Percentiles rank a stretch among this genome's conserved stretches.
Conservation (phyloP, 2,113 vertebrate genomes). For the Vulpes vulpes region DNA sequence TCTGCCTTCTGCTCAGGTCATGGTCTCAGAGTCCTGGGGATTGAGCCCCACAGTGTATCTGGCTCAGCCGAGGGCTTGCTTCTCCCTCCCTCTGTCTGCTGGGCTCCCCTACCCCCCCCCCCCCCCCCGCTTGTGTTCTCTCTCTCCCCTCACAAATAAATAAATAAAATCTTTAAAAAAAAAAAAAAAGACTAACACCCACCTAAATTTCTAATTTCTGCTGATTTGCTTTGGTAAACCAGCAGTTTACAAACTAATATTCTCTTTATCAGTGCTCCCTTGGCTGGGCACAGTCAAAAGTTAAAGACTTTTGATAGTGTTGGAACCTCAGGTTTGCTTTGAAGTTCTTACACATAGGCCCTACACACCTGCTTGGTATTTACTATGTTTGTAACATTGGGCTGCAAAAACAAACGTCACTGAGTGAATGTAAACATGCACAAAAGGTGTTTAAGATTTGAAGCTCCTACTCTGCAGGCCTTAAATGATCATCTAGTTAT, state of each 20-base stretch:
- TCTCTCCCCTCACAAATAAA: not conserved
- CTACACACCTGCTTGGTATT: not conserved
- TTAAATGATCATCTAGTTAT: not conserved
- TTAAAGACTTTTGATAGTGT: not conserved
- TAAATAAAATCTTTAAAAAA: not conserved
- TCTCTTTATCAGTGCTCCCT: not conserved
- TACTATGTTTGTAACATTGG: not conserved
- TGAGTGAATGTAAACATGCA: not conserved
- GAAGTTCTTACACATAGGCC: not conserved
- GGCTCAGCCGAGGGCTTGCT: not conserved
- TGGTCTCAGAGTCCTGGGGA: not conserved
- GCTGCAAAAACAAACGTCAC: not conserved
- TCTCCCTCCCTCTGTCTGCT: not conserved
- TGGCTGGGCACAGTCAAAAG: not conserved
- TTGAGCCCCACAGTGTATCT: not conserved
- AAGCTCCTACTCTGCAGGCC: not conserved
- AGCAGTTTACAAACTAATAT: not conserved
- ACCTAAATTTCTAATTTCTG: not conserved
- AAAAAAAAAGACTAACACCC: not conserved
- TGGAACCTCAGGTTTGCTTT: not conserved
- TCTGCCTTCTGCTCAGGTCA: not conserved
- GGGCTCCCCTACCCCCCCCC: no score
- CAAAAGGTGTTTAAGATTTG: not conserved
- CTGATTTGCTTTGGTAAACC: not conserved
- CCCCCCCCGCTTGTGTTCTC: not conserved